phyloP scores from a whole-genome alignment of 53 echinoderm and acorn worm genomes.

The Actinopyga echinites region DNA sequence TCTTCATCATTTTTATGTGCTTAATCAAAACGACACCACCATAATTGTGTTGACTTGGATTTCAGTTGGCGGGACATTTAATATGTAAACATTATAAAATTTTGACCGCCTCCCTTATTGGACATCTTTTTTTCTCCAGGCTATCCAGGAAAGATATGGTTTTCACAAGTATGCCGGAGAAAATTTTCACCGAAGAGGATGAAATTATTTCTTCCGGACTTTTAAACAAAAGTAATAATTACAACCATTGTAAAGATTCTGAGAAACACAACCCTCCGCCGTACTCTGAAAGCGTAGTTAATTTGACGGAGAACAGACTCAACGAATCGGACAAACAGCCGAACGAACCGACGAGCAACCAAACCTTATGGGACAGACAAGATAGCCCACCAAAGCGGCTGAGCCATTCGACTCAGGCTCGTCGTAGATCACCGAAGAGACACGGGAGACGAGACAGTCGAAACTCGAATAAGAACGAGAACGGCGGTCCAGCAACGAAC shows the following conservation, averaged over 20 bases:
- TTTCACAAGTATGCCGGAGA: conserved; percentile 88
- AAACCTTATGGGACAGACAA: background rate
- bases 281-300: background rate
- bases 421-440: conserved; percentile 38
- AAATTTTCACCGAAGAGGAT: conserved; percentile 94
- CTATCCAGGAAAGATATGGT: conserved; percentile 91
- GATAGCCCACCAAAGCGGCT: conserved; percentile 59
- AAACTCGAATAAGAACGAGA: background rate
- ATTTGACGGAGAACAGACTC: conserved; percentile 17
- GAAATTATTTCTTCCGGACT: conserved; percentile 76
- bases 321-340: background rate
- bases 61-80: too few relatives aligned
- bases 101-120: background rate
- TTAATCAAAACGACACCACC: too few relatives aligned
- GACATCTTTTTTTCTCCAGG: conserved; percentile 39
- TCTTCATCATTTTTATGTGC: too few relatives aligned
- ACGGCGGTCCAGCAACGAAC: background rate
- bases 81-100: background rate
- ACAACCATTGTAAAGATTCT: background rate
- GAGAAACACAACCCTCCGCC: conserved; percentile 16
- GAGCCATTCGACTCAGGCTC: conserved; percentile 61
- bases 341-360: background rate
- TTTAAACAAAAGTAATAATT: conserved; percentile 35
- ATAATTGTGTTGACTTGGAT: too few relatives aligned
- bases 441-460: conserved; percentile 31